A percentile compares a stretch with the other conserved stretches of the same genome.
Conservation (phyloP, 2,113 vertebrate species). For the Perca flavescens region DNA sequence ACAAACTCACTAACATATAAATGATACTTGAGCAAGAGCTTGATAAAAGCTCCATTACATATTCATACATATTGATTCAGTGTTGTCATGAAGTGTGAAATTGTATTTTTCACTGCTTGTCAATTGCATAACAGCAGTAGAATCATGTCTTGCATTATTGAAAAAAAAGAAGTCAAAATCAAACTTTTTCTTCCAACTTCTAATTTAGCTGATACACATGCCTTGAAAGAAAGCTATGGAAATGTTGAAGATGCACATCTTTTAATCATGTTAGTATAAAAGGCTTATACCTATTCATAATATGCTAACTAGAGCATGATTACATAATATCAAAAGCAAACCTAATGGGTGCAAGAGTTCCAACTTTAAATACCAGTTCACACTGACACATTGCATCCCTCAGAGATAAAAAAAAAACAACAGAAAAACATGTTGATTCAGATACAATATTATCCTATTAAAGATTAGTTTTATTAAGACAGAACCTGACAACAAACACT, state of each 20-base stretch:
- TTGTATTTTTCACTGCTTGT: background rate
- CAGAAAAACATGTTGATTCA: no score
- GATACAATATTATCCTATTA: background rate
- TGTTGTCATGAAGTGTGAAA: background rate
- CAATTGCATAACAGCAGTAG: constrained; percentile 8
- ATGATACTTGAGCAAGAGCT: background rate
- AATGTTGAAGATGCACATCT: constrained; percentile 39
- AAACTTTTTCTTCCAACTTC: constrained; percentile 5
- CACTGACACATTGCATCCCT: constrained; percentile 6
- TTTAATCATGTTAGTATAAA: constrained; percentile 59
- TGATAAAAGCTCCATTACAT: constrained; percentile 3
- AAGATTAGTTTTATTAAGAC: background rate
- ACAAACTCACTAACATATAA: constrained; percentile 3
- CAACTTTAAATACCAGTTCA: constrained; percentile 31
- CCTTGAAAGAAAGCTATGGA: constrained; percentile 39
- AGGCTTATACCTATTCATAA: constrained; percentile 55
- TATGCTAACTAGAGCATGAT: constrained; percentile 72
- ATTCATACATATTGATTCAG: constrained; percentile 13
- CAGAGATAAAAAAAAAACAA: background rate
- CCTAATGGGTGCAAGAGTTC: constrained; percentile 41
- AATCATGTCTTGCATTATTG: constrained; percentile 12
- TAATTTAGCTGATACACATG: constrained; percentile 40
- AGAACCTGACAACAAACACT: background rate
- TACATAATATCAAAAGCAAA: constrained; percentile 60
- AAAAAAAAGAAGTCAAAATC: background rate